Conservation (phyloP, 2,797 vertebrate genomes). For the Parambassis ranga region DNA sequence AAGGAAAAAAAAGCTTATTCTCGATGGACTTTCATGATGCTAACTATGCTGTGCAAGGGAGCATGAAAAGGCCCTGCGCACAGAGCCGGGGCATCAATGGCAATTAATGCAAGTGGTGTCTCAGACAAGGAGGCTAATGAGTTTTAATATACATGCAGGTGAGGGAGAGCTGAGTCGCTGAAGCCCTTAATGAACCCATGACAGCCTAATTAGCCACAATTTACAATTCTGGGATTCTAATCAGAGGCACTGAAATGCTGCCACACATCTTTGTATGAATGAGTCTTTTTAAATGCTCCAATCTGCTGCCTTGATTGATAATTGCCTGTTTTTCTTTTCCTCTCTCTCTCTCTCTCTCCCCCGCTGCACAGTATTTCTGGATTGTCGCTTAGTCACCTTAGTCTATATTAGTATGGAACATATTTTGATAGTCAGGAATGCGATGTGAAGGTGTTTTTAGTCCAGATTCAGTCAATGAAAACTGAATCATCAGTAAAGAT, state of each 20-base stretch:
- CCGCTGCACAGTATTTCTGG: slow-evolving; percentile 37
- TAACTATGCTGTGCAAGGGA: slow-evolving; percentile 72
- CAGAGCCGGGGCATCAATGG: slow-evolving; percentile 84
- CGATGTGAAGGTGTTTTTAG: slow-evolving; percentile 15
- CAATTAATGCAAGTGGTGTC: slow-evolving; percentile 98
- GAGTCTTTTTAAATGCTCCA: slow-evolving; percentile 91
- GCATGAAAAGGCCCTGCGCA: slow-evolving; percentile 70
- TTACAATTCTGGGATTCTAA: slow-evolving; percentile 99
- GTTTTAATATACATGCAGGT: slow-evolving; percentile 99
- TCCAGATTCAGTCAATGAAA: background rate
- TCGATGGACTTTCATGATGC: slow-evolving; percentile 56
- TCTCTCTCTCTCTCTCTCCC: background rate
- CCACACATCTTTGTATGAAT: slow-evolving; percentile 96
- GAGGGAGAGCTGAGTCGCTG: slow-evolving; percentile 96
- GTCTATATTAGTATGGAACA: slow-evolving; percentile 76
- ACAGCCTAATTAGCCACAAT: slow-evolving; percentile 99
- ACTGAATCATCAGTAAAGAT: background rate
- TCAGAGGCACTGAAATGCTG: slow-evolving; percentile 91
- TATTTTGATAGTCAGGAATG: slow-evolving; percentile 82
- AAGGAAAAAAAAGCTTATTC: slow-evolving; percentile 22
- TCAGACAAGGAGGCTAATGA: slow-evolving; percentile 99
- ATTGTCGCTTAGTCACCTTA: slow-evolving; percentile 84
- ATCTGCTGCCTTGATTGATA: slow-evolving; percentile 98
- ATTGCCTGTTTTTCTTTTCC: slow-evolving; percentile 76
- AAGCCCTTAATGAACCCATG: slow-evolving; percentile 99